Conservation (phyloP, 2,113 vertebrate species). For the Strigops habroptila region DNA sequence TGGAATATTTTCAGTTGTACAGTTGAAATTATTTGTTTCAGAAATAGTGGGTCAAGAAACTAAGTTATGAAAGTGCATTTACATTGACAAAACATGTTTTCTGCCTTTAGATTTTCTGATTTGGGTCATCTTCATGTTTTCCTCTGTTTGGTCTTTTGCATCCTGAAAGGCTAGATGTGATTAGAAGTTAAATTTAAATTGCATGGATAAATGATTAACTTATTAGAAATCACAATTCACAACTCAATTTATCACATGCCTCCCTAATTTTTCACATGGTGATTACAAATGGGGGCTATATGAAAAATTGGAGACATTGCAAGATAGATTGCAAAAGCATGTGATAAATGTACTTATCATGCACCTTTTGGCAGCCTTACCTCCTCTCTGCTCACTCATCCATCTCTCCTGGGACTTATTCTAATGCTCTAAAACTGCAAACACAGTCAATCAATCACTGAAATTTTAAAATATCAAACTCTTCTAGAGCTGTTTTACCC, state of each 20-base stretch:
- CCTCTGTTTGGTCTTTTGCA: background rate
- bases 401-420: slow-evolving; percentile 34
- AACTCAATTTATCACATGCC: slow-evolving; percentile 51
- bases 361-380: slow-evolving; percentile 51
- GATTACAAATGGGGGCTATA: background rate
- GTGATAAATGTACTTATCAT: slow-evolving; percentile 60
- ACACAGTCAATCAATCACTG: slow-evolving; percentile 26
- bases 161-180: background rate
- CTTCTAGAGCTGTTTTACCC: background rate
- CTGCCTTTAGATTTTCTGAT: background rate
- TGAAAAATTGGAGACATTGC: slow-evolving; percentile 11
- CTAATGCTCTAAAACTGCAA: background rate
- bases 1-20: background rate
- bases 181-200: slow-evolving; percentile 43
- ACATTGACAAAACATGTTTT: background rate
- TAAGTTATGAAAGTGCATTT: background rate
- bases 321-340: slow-evolving; percentile 41
- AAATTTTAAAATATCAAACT: slow-evolving; percentile 31
- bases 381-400: slow-evolving; percentile 44
- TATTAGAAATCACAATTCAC: slow-evolving; percentile 61
- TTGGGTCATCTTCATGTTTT: background rate
- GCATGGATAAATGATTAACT: slow-evolving; percentile 47
- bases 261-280: slow-evolving; percentile 51
- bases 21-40: background rate
- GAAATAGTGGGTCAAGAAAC: background rate